Evolutionary conservation across 2,797 vertebrate genomes (phyloP).

Genomic region (Alca torda): DNA sequence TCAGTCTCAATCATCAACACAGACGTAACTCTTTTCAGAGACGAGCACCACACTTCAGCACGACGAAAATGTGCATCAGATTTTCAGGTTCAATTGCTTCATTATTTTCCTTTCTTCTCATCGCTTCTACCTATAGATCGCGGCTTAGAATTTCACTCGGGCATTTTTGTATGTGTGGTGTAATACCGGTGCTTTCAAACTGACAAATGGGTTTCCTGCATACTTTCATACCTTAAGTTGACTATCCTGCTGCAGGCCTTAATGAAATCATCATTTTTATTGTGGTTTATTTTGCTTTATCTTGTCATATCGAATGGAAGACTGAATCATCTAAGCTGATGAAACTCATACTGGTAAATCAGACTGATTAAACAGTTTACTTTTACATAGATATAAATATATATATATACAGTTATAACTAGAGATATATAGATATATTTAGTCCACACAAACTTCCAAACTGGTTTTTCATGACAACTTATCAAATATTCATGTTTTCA

Average conservation of each 20-base stretch:
- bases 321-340: background rate
- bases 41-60: background rate
- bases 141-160: background rate
- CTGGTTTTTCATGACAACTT: background rate
- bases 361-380: background rate
- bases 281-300: background rate
- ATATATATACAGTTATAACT: background rate
- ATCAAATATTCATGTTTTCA: background rate
- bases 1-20: background rate
- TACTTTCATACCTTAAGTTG: background rate
- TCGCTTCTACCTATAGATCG: background rate
- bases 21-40: background rate
- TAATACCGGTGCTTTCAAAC: background rate
- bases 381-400: background rate
- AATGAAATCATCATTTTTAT: background rate
- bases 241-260: background rate
- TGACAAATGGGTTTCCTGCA: slow-evolving; percentile 4
- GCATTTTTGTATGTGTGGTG: background rate
- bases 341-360: background rate
- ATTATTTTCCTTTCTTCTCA: slow-evolving; percentile 13
- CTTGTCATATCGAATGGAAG: background rate
- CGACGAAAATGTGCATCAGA: background rate
- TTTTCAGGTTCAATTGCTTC: background rate
- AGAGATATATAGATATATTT: background rate
- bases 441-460: background rate